phyloP scores from a whole-genome alignment of 2,888 invertebrate species.

The Scrobipalpa atriplicella region DNA sequence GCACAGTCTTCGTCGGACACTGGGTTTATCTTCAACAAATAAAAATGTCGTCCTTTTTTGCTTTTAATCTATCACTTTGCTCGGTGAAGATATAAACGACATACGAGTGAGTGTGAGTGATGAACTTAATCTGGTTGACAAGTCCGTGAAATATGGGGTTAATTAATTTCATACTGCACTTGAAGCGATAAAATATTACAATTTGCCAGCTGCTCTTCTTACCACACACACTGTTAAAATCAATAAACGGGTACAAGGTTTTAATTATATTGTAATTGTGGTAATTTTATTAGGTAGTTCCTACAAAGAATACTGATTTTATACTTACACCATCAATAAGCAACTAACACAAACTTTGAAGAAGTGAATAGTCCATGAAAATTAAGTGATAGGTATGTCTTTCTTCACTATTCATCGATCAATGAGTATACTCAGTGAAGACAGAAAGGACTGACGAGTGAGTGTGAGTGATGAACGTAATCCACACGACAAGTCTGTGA shows the following conservation, averaged over 20 bases:
- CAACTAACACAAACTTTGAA: no score
- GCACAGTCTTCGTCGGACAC: no score
- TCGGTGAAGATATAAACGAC: background rate
- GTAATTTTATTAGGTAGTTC: no score
- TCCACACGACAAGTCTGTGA: slow-evolving; percentile 7
- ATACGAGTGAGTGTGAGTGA: background rate
- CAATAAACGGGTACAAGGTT: no score
- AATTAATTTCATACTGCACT: no score
- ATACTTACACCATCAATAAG: no score
- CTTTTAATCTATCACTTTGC: background rate
- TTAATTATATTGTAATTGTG: no score
- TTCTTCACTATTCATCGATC: background rate
- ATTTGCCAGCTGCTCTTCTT: no score
- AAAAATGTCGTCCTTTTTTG: background rate
- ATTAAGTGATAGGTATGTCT: background rate
- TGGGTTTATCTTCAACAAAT: background rate
- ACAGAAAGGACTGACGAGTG: background rate
- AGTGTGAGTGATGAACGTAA: slow-evolving; percentile 10
- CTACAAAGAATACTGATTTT: no score
- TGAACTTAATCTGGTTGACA: background rate
- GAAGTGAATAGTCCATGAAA: background rate
- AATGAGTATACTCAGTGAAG: background rate
- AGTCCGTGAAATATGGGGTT: background rate
- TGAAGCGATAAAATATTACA: no score
- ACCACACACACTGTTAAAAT: no score